Evolutionary conservation across 2,888 invertebrate genomes (phyloP), one percentile per base, ranked within the genome.

Genomic region (Luffia ferchaultella): DNA sequence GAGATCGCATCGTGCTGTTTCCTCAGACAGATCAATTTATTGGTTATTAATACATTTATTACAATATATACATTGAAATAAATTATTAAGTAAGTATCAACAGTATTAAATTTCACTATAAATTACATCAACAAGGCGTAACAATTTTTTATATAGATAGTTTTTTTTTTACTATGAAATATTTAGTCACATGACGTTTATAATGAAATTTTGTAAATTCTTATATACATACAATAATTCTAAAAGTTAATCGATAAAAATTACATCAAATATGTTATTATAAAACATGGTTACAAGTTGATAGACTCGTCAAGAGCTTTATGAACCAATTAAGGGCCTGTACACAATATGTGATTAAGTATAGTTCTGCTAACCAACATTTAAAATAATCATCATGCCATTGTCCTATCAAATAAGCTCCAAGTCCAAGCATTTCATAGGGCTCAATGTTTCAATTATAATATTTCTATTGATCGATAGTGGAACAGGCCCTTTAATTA

Each of bases 1-100:
- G 43, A 9, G 5, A 42, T 16, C n/a, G 16, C 43, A 42, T 16
- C 43, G 16, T 3, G n/a, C 16, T 16, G 43, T 42, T 16, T 16
- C 16, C 16, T 15, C 43, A 42, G 16, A 42, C 43, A 15, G 16
- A 42, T n/a, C 16, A n/a, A 42, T 3, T n/a, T 16, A 5, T 3
- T 15, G 5, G n/a, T 3, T n/a, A 9, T 15, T 42, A 5, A 42
- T 15, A 16, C 5, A 16, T 16, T 42, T 45, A 17, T 45, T 45
- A 17, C 12, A 16, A 17, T 45, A 45, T 2, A 16, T 17, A 45
- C 16, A 16, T 45, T 2, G 45, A 12, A 18, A 16, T 16, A 45
- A 45, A 45, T 45, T 45, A 45, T 45, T 2, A 45, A 45, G 42
- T 2, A 42, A 42, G 18, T 45, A 45, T 45, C 45, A 45, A 45